These are phyloP conservation scores for Nebria salina DNA, from an alignment of 2,888 invertebrate species.

Conservation along the genomic window DNA sequence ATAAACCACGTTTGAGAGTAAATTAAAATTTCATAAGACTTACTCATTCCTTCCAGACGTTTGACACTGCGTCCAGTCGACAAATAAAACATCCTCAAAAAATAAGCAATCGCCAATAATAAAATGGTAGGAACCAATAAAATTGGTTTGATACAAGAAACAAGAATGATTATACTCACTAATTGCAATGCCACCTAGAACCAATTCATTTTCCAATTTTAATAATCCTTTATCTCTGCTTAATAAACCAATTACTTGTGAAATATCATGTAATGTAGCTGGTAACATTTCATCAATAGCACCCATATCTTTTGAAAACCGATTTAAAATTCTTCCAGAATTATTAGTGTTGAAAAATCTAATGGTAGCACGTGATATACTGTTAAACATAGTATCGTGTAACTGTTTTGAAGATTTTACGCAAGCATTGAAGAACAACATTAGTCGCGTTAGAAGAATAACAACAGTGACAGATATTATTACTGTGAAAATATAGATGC, in stretches of 20 bases:
- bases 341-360: conserved; percentile 77
- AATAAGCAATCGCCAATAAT: conserved; percentile 72
- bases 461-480: conserved; percentile 60
- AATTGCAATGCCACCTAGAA: conserved; percentile 69
- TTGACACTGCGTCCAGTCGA: conserved; percentile 79
- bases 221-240: background rate
- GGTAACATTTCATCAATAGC: conserved; percentile 67
- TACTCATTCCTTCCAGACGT: conserved; percentile 74
- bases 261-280: conserved; percentile 64
- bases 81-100: conserved; percentile 75
- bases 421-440: conserved; percentile 66
- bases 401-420: conserved; percentile 67
- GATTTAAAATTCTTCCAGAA: conserved; percentile 71
- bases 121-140: conserved; percentile 72
- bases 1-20: background rate
- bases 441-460: conserved; percentile 62
- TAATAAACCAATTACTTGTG: conserved; percentile 55
- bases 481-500: conserved; percentile 61
- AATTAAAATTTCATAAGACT: conserved; percentile 54
- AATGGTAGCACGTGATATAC: conserved; percentile 72
- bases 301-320: conserved; percentile 79
- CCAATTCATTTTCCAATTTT: background rate
- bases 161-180: conserved; percentile 76
- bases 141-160: conserved; percentile 77
- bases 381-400: conserved; percentile 66